A percentile compares a stretch with the other conserved stretches of the same genome.
Conservation (phyloP, 2,113 vertebrate species). For the Taurulus bubalis region DNA sequence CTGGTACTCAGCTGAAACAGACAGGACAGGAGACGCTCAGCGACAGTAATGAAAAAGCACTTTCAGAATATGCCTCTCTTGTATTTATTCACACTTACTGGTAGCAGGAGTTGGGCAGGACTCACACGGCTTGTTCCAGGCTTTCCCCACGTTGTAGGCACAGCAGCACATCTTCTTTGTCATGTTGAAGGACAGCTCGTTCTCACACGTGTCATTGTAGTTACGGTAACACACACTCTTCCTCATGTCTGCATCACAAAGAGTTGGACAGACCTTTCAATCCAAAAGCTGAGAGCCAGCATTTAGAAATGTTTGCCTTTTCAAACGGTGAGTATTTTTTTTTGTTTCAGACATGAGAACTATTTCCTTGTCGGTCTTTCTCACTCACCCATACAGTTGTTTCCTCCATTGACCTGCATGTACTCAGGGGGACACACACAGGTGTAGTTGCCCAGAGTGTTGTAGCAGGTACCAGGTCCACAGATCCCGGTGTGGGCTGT, state of each 20-base stretch:
- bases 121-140: conserved; percentile 96
- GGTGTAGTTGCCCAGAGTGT: conserved; percentile 95
- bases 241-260: conserved; percentile 85
- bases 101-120: conserved; percentile 91
- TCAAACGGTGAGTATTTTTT: background rate
- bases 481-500: conserved; percentile 89
- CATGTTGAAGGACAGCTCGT: conserved; percentile 94
- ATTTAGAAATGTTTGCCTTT: background rate
- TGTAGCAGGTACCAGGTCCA: conserved; percentile 94
- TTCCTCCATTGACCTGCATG: conserved; percentile 94
- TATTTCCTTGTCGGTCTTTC: background rate
- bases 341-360: background rate
- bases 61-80: background rate
- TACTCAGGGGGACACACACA: conserved; percentile 93
- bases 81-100: conserved; percentile 80
- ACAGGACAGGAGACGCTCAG: conserved; percentile 8
- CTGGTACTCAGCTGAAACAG: conserved; percentile 88
- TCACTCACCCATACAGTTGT: conserved; percentile 92
- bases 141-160: conserved; percentile 93
- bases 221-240: conserved; percentile 93
- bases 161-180: conserved; percentile 97
- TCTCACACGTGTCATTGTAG: conserved; percentile 92
- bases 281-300: background rate
- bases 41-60: background rate
- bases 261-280: background rate